phyloP scores from a whole-genome alignment of 2,888 invertebrate species.

The Xestia c-nigrum region DNA sequence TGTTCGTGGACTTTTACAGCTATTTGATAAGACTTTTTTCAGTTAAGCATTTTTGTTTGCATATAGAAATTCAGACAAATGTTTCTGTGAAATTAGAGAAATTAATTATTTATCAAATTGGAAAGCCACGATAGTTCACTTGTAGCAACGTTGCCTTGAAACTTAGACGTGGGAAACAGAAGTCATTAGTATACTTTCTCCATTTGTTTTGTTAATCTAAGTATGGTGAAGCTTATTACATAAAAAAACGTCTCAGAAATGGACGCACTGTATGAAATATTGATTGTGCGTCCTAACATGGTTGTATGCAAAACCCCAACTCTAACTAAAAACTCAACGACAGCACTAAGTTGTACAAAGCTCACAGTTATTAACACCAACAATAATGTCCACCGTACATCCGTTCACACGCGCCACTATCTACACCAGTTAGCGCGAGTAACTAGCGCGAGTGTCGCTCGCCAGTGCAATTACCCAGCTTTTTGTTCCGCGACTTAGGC shows the following conservation, averaged over 20 bases:
- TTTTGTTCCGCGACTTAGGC: constrained; percentile 60
- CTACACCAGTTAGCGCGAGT: constrained; percentile 44
- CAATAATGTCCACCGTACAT: constrained; percentile 3
- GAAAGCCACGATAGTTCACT: no score
- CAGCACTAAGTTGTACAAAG: constrained; percentile 19
- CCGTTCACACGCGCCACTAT: constrained; percentile 49
- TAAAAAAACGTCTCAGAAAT: no score
- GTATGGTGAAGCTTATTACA: no score
- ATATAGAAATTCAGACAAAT: neutral
- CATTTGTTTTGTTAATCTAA: no score
- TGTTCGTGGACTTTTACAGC: neutral
- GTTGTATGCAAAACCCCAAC: no score
- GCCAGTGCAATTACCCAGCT: constrained; percentile 60
- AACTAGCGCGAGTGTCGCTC: constrained; percentile 44
- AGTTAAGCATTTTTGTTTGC: neutral
- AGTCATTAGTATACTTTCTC: no score
- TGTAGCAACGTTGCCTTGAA: no score
- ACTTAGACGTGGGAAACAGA: no score
- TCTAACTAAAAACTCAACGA: neutral
- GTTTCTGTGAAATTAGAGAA: neutral
- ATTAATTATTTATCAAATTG: no score
- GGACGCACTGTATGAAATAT: no score
- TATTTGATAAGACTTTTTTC: constrained; percentile 16
- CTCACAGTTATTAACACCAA: neutral
- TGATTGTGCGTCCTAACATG: no score